A percentile compares a stretch with the other conserved stretches of the same genome.
Evolutionary conservation across 2,797 vertebrate species (phyloP).

Genomic region (Rhabdophis nuchalis): DNA sequence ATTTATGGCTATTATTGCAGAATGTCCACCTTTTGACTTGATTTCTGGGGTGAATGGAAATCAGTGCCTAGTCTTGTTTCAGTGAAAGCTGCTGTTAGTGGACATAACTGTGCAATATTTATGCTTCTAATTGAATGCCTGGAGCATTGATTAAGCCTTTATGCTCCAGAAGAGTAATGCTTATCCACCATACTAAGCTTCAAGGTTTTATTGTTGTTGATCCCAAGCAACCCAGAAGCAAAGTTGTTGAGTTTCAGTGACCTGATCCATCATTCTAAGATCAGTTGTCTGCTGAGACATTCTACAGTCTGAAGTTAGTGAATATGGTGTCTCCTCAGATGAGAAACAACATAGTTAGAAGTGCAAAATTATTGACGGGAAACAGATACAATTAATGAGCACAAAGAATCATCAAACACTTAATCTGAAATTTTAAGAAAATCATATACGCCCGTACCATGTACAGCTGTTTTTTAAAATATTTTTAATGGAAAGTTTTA

Average conservation of each 20-base stretch:
- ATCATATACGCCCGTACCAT: neutral
- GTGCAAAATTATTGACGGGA: neutral
- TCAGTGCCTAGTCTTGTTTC: neutral
- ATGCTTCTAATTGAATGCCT: constrained; percentile 49
- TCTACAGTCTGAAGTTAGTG: neutral
- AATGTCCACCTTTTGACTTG: neutral
- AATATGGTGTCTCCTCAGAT: rapidly evolving
- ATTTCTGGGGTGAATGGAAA: neutral
- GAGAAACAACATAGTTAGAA: neutral
- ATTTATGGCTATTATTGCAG: neutral
- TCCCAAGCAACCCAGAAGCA: constrained; percentile 27
- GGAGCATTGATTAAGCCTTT: constrained; percentile 11
- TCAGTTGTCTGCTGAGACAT: neutral
- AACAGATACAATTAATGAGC: neutral
- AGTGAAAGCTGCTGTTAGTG: neutral
- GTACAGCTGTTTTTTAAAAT: neutral
- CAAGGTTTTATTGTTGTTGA: constrained; percentile 20
- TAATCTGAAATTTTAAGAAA: neutral
- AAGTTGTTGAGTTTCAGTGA: constrained; percentile 31
- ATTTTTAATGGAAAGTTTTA: neutral
- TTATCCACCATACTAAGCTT: constrained; percentile 38
- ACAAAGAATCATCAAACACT: neutral
- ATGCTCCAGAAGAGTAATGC: constrained; percentile 7
- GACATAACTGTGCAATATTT: constrained; percentile 10
- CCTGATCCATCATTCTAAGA: constrained; percentile 10